These are phyloP conservation scores for Bombus polaris DNA, from an alignment of 1,140 invertebrate species.

Conservation along the genomic window DNA sequence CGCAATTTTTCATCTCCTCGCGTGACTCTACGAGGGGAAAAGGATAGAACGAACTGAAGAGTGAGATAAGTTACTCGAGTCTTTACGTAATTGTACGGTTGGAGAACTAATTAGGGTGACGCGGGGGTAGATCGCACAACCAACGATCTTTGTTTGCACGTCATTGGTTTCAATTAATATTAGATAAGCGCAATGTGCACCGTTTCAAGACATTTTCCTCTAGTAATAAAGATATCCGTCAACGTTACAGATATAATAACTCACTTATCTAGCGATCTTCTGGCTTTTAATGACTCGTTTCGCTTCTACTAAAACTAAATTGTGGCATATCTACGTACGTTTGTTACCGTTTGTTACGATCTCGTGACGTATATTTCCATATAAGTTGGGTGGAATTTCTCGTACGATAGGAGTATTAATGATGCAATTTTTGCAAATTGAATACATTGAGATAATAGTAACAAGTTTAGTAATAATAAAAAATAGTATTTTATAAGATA, in stretches of 20 bases:
- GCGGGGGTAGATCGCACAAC: neutral
- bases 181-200: neutral
- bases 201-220: neutral
- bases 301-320: neutral
- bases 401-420: too few relatives aligned
- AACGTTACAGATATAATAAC: neutral
- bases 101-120: constrained; percentile 13
- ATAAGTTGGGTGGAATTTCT: too few relatives aligned
- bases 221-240: neutral
- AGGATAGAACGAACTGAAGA: neutral
- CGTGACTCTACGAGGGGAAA: constrained; percentile 24
- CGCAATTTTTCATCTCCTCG: constrained; percentile 32
- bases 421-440: too few relatives aligned
- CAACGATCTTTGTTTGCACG: neutral
- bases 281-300: neutral
- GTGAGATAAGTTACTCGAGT: constrained; percentile 16
- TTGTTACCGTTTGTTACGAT: too few relatives aligned
- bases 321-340: neutral
- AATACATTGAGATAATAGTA: too few relatives aligned
- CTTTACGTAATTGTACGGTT: constrained; percentile 38
- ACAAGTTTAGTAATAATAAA: too few relatives aligned
- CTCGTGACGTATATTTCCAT: too few relatives aligned
- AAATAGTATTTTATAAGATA: too few relatives aligned
- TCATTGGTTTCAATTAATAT: constrained; percentile 21
- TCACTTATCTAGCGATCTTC: neutral